phyloP scores from a whole-genome alignment of 2,888 invertebrate genomes.

The Chaetogeoica ovagalla region DNA sequence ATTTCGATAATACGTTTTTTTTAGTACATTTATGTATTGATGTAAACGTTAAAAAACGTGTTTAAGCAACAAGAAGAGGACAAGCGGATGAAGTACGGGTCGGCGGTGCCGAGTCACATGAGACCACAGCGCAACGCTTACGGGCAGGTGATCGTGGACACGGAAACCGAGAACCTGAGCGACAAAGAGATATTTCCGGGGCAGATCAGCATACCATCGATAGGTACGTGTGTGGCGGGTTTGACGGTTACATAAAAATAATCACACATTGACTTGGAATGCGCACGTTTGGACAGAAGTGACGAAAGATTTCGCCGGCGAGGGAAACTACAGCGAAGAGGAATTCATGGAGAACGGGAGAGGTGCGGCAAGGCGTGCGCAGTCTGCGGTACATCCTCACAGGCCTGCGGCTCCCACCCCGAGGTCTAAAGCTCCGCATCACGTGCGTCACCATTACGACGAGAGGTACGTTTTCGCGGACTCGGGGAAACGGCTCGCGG shows the following conservation, averaged over 20 bases:
- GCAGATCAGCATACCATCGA: constrained; percentile 62
- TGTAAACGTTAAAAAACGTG: background rate
- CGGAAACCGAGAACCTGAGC: constrained; percentile 77
- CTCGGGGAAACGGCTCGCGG: too few species aligned
- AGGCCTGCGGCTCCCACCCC: constrained; percentile 46
- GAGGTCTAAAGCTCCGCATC: constrained; percentile 32
- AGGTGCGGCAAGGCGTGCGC: constrained; percentile 58
- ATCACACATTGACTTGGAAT: background rate
- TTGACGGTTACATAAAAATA: background rate
- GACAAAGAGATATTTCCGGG: constrained; percentile 82
- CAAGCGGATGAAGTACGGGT: constrained; percentile 57
- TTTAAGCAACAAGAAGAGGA: constrained; percentile 36
- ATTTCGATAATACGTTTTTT: too few species aligned
- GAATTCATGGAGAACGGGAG: constrained; percentile 63
- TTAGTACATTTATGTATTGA: background rate
- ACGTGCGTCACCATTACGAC: constrained; percentile 48
- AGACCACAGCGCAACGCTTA: constrained; percentile 57
- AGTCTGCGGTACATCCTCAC: constrained; percentile 19
- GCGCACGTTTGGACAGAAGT: constrained; percentile 67
- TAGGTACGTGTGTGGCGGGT: constrained; percentile 58
- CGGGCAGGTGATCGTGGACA: constrained; percentile 72
- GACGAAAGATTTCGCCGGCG: constrained; percentile 76
- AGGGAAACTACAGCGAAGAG: constrained; percentile 72
- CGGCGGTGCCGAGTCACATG: constrained; percentile 61
- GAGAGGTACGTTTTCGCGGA: constrained; percentile 25